Conservation (phyloP, 2,888 invertebrate genomes). For the Rhamphomyia laevipes region DNA sequence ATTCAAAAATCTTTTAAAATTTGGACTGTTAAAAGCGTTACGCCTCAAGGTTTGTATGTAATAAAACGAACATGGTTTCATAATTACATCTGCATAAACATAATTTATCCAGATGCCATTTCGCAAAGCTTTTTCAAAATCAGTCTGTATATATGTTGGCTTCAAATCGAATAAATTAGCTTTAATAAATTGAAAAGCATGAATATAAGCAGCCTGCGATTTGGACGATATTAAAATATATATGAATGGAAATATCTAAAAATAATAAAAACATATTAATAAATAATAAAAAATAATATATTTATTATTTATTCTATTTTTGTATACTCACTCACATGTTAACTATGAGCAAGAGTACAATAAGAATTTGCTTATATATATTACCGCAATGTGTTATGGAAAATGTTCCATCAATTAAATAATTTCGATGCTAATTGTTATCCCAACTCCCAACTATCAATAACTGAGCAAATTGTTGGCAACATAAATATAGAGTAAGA, state of each 20-base stretch:
- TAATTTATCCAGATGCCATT: slow-evolving; percentile 6
- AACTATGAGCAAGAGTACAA: too few relatives aligned
- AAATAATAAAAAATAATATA: too few relatives aligned
- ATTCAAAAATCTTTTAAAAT: slow-evolving; percentile 4
- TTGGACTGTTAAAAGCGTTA: slow-evolving; percentile 4
- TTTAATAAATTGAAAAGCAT: slow-evolving; percentile 6
- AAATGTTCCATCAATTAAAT: too few relatives aligned
- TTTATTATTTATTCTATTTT: too few relatives aligned
- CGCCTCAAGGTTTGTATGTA: slow-evolving; percentile 4
- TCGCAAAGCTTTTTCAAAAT: slow-evolving; percentile 6
- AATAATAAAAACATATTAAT: slow-evolving; percentile 5
- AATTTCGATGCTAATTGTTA: too few relatives aligned
- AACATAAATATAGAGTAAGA: too few relatives aligned
- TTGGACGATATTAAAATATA: slow-evolving; percentile 5
- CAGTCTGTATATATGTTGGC: slow-evolving; percentile 4
- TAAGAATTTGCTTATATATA: too few relatives aligned
- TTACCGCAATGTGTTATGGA: too few relatives aligned
- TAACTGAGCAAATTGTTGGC: too few relatives aligned
- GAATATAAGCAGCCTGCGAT: slow-evolving; percentile 4
- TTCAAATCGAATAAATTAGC: slow-evolving; percentile 7
- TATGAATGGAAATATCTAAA: slow-evolving; percentile 8
- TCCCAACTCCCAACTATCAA: too few relatives aligned
- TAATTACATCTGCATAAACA: not conserved
- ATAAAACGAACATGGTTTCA: slow-evolving; percentile 2
- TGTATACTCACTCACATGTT: too few relatives aligned